phyloP scores from a whole-genome alignment of 2,888 invertebrate species.

The Macroteleia sp. region DNA sequence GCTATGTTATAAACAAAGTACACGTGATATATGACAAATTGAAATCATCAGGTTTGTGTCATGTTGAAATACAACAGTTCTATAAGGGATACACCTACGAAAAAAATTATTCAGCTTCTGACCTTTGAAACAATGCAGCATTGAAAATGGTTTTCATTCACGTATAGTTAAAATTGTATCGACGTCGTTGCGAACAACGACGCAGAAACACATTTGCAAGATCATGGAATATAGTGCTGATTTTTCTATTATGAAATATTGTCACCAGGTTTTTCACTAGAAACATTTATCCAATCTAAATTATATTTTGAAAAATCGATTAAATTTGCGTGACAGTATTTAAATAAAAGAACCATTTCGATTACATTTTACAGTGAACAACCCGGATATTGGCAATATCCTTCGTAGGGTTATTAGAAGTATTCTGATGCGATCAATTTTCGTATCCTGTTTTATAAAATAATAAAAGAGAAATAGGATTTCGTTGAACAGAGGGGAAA shows the following conservation, averaged over 20 bases:
- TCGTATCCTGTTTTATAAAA: constrained; percentile 47
- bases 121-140: constrained; percentile 30
- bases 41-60: constrained; percentile 19
- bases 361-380: constrained; percentile 15
- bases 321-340: too few species aligned
- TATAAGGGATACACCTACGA: neutral
- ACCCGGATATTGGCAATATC: constrained; percentile 56
- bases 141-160: constrained; percentile 27
- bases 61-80: too few species aligned
- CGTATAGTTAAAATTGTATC: constrained; percentile 12
- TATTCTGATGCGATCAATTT: constrained; percentile 53
- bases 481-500: constrained; percentile 18
- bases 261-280: too few species aligned
- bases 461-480: constrained; percentile 40
- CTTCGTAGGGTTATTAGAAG: constrained; percentile 41
- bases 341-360: constrained; percentile 38
- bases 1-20: constrained; percentile 32
- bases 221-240: neutral
- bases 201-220: neutral
- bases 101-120: constrained; percentile 28
- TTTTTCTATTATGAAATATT: too few species aligned
- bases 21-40: constrained; percentile 47
- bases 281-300: too few species aligned
- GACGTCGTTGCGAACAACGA: neutral
- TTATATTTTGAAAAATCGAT: too few species aligned